Conservation (phyloP, 2,797 vertebrate genomes). For the Carcharodon carcharias region DNA sequence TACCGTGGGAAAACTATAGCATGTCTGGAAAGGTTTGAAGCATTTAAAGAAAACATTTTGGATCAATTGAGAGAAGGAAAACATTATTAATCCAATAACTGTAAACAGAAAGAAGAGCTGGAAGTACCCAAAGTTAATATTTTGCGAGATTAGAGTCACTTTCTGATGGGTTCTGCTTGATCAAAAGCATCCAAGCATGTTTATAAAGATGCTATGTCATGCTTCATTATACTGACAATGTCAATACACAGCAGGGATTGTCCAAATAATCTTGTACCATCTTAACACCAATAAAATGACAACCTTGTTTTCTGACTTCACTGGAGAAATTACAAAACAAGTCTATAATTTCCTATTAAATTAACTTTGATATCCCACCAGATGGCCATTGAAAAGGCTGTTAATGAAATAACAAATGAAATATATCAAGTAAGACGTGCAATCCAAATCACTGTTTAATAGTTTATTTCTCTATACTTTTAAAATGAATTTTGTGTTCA, state of each 20-base stretch:
- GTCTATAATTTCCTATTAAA: slow-evolving; percentile 30
- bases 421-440: slow-evolving; percentile 8
- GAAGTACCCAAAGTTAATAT: background rate
- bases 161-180: background rate
- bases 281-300: slow-evolving; percentile 35
- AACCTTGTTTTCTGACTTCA: slow-evolving; percentile 13
- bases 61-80: background rate
- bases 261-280: background rate
- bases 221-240: slow-evolving; percentile 28
- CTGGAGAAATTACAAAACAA: slow-evolving; percentile 27
- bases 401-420: slow-evolving; percentile 27
- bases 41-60: background rate
- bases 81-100: background rate
- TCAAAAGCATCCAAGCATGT: background rate
- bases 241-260: slow-evolving; percentile 10
- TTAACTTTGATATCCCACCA: slow-evolving; percentile 28
- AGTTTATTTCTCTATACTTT: background rate
- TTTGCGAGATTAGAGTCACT: slow-evolving; percentile 26
- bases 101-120: background rate
- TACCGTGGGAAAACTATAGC: background rate
- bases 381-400: slow-evolving; percentile 20
- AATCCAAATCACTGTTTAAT: background rate
- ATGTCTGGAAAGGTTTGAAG: background rate
- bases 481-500: background rate
- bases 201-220: background rate